Evolutionary conservation across 2,113 vertebrate species (phyloP).

Genomic region (Passer montanus): DNA sequence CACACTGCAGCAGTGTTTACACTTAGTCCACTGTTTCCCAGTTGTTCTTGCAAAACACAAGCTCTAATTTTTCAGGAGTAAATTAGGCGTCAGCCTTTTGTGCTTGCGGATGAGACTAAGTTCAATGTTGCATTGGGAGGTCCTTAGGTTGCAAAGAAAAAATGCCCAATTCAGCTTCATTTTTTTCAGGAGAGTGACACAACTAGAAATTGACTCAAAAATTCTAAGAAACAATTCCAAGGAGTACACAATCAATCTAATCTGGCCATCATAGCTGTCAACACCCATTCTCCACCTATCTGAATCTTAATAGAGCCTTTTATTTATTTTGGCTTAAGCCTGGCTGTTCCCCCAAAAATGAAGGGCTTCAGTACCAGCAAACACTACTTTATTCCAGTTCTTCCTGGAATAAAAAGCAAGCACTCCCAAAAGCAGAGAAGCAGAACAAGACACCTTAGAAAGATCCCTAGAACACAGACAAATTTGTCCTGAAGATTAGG

Average conservation of each 20-base stretch:
- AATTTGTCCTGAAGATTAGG: background rate
- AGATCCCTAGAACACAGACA: background rate
- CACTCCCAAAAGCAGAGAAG: background rate
- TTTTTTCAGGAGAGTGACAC: background rate
- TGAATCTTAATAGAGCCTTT: background rate
- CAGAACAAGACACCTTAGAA: background rate
- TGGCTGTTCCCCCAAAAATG: background rate
- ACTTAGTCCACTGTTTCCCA: background rate
- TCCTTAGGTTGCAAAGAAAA: background rate
- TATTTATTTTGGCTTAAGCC: background rate
- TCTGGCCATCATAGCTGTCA: background rate
- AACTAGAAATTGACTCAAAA: background rate
- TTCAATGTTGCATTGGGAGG: background rate
- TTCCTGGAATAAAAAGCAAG: background rate
- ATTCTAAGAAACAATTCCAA: background rate
- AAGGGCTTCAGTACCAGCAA: background rate
- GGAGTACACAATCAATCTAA: background rate
- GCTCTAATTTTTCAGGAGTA: background rate
- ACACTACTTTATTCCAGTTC: background rate
- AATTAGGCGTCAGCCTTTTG: background rate
- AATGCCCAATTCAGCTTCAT: background rate
- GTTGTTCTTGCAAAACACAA: background rate
- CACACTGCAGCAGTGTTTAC: background rate
- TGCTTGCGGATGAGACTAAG: background rate
- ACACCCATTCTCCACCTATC: background rate